phyloP scores from a whole-genome alignment of 2,113 vertebrate genomes.

The Oriolus oriolus region DNA sequence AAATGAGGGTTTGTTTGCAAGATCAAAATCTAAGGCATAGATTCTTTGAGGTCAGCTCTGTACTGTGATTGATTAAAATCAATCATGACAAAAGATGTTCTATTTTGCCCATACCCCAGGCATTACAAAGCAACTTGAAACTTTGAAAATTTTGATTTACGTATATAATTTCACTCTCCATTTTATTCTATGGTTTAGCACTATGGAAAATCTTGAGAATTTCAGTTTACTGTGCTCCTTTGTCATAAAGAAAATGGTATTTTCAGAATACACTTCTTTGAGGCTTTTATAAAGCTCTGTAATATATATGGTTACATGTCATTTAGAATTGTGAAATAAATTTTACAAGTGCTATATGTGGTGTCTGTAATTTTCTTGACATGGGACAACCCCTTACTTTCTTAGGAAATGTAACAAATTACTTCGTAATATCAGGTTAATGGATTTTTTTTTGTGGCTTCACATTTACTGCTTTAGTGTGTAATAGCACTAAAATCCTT shows the following conservation, averaged over 20 bases:
- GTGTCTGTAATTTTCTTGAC: background rate
- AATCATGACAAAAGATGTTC: background rate
- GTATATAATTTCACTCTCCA: background rate
- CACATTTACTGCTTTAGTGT: background rate
- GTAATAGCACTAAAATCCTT: background rate
- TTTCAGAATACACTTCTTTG: background rate
- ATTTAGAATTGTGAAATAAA: background rate
- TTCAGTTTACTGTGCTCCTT: background rate
- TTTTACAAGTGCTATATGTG: background rate
- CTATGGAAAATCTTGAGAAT: background rate
- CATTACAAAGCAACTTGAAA: background rate
- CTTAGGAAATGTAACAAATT: background rate
- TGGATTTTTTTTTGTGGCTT: background rate
- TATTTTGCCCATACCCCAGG: background rate
- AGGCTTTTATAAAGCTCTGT: background rate
- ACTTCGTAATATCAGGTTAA: constrained; percentile 7
- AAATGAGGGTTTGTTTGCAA: background rate
- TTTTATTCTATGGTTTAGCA: background rate
- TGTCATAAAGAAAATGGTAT: background rate
- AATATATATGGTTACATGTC: background rate
- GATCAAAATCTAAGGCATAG: background rate
- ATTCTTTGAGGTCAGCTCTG: background rate
- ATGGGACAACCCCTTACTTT: background rate
- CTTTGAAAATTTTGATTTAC: background rate
- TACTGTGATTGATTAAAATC: background rate